Evolutionary conservation across 2,888 invertebrate species (phyloP), one percentile per base, ranked within the genome.

Genomic region (Platynereis dumerilii): DNA sequence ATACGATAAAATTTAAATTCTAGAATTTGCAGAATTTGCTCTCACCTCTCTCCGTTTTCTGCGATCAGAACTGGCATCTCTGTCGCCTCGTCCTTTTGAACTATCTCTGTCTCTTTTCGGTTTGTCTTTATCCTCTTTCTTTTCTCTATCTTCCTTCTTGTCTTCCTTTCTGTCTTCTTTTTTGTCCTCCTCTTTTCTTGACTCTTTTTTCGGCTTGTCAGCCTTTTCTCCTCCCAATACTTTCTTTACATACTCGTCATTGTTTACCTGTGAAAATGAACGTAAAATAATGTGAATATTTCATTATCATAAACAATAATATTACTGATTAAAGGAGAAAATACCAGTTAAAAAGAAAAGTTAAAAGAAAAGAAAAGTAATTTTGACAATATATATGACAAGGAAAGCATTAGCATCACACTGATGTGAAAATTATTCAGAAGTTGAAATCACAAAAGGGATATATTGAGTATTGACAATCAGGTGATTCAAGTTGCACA

Each of bases 211-310:
- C 24, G 15, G 17, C 39, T 29, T 58, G 10, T 58, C 55, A 12
- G 34, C 48, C 1, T n/a, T 22, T 57, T 60, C 64, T 1, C 78
- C 76, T 58, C 76, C 80, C 12, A 84, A 72, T 27, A 85, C 80
- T 71, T 78, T 79, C 65, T 78, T 73, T 5, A 86, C 84, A 69
- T 82, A 82, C 54, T 83, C 83, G 62, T 79, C 79, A 70, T 83
- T 84, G 69, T 85, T 78, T 54, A 83, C 79, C 81, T 84, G 67
- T 22, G 2, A 60, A 67, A 39, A 39, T n/a, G 10, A 27, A 56
- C 12, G n/a, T n/a, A n/a, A 20, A 22, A 20, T 17, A 53, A 53
- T 20, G 10, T 53, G 22, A 53, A 53, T 15, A 10, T 10, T 53
- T 22, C 17, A 15, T 17, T 20, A 53, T 20, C 20, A 15, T 20